Evolutionary conservation across 2,888 invertebrate genomes (phyloP).

Genomic region (Rhogogaster chlorosoma): DNA sequence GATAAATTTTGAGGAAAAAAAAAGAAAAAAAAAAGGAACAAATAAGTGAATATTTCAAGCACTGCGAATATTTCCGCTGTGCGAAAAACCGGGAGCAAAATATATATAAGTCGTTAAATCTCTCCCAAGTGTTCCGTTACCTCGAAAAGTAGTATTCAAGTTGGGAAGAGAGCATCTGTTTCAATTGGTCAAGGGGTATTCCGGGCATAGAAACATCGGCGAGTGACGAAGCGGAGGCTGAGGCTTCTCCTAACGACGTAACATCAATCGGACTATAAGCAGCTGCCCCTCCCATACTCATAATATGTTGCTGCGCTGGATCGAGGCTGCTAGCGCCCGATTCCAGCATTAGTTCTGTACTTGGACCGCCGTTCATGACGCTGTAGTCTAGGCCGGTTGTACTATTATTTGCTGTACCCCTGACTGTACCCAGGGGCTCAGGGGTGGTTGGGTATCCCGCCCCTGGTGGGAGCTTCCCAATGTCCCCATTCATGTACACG

Average conservation of each 20-base stretch:
- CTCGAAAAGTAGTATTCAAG: conserved; percentile 95
- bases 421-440: conserved; percentile 80
- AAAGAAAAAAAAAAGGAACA: background rate
- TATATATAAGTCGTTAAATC: background rate
- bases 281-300: conserved; percentile 75
- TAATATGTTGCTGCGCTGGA: conserved; percentile 72
- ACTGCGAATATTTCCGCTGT: background rate
- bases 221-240: conserved; percentile 78
- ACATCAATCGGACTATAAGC: conserved; percentile 73
- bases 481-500: conserved; percentile 92
- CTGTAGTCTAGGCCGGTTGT: conserved; percentile 76
- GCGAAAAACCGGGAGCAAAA: background rate
- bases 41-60: background rate
- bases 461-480: conserved; percentile 87
- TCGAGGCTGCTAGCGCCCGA: conserved; percentile 73
- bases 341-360: conserved; percentile 74
- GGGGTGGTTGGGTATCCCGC: conserved; percentile 85
- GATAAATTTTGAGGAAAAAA: background rate
- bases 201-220: conserved; percentile 77
- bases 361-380: conserved; percentile 75
- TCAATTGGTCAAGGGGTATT: conserved; percentile 87
- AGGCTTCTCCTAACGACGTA: conserved; percentile 76
- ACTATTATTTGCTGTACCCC: conserved; percentile 70
- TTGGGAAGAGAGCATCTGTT: conserved; percentile 89
- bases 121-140: conserved; percentile 76